A percentile compares a stretch with the other conserved stretches of the same genome.
Evolutionary conservation across 2,888 invertebrate genomes (phyloP).

Genomic region (Athetis lepigone): DNA sequence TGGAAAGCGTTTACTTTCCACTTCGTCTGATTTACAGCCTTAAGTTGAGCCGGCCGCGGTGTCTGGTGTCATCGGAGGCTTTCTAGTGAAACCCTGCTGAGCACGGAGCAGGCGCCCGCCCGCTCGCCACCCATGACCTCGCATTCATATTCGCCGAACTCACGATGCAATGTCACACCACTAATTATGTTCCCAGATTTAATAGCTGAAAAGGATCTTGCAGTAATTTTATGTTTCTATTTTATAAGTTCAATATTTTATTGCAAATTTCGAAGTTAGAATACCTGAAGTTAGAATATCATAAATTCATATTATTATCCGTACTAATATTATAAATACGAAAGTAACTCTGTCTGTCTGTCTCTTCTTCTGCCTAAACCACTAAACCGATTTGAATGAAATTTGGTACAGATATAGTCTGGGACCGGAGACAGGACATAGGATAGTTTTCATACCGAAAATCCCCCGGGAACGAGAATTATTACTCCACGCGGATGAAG

Average conservation of each 20-base stretch:
- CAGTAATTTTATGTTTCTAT: not conserved
- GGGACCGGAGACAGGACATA: too few species aligned
- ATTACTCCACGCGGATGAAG: too few species aligned
- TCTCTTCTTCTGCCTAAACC: too few species aligned
- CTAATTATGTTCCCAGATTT: slow-evolving; percentile 47
- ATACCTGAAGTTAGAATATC: slow-evolving; percentile 6
- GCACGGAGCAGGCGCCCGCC: slow-evolving; percentile 38
- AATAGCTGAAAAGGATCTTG: slow-evolving; percentile 33
- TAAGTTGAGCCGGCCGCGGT: slow-evolving; percentile 71
- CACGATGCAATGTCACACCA: slow-evolving; percentile 55
- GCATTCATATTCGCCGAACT: slow-evolving; percentile 68
- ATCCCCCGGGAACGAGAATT: too few species aligned
- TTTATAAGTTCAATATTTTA: slow-evolving; percentile 23
- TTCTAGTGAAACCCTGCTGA: slow-evolving; percentile 78
- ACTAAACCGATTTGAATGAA: too few species aligned
- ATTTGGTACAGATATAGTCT: too few species aligned
- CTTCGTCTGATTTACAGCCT: slow-evolving; percentile 76
- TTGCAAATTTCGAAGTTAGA: slow-evolving; percentile 23
- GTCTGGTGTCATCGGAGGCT: slow-evolving; percentile 78
- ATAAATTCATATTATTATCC: too few species aligned
- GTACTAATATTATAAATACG: too few species aligned
- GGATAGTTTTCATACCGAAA: too few species aligned
- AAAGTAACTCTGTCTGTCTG: too few species aligned
- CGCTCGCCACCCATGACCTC: slow-evolving; percentile 74
- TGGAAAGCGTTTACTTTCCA: slow-evolving; percentile 80